Conservation (phyloP, 2,113 vertebrate genomes). For the Arothron firmamentum region DNA sequence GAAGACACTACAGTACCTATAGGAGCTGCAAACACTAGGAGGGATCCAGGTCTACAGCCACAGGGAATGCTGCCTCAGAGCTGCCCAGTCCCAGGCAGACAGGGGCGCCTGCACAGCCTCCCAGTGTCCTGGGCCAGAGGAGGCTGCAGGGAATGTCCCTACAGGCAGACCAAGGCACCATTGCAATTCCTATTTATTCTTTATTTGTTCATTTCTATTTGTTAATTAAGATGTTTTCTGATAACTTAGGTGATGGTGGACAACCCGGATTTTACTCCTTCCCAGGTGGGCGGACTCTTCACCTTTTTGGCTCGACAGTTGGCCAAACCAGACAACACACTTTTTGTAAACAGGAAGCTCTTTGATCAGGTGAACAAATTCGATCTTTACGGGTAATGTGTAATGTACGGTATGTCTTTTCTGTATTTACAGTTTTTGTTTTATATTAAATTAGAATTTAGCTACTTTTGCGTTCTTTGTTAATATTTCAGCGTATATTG, state of each 20-base stretch:
- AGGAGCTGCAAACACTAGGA: no score
- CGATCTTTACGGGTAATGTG: neutral
- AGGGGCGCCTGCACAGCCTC: no score
- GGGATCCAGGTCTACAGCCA: no score
- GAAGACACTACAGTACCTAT: no score
- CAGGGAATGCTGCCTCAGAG: no score
- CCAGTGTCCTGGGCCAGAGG: no score
- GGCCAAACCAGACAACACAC: conserved; percentile 93
- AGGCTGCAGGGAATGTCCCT: no score
- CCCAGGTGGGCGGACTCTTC: conserved; percentile 96
- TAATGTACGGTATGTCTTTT: no score
- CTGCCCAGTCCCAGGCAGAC: no score
- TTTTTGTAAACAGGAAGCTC: conserved; percentile 96
- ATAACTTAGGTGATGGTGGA: conserved; percentile 92
- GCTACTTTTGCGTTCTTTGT: no score
- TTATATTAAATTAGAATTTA: neutral
- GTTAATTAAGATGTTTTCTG: neutral
- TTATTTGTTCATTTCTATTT: neutral
- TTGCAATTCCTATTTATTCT: neutral
- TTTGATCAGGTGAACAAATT: conserved; percentile 87
- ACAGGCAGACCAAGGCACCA: no score
- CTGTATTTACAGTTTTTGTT: neutral
- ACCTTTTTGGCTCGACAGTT: conserved; percentile 95
- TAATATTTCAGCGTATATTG: no score
- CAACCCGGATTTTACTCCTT: conserved; percentile 94